phyloP scores from a whole-genome alignment of 2,113 vertebrate genomes.

The Astur gentilis region DNA sequence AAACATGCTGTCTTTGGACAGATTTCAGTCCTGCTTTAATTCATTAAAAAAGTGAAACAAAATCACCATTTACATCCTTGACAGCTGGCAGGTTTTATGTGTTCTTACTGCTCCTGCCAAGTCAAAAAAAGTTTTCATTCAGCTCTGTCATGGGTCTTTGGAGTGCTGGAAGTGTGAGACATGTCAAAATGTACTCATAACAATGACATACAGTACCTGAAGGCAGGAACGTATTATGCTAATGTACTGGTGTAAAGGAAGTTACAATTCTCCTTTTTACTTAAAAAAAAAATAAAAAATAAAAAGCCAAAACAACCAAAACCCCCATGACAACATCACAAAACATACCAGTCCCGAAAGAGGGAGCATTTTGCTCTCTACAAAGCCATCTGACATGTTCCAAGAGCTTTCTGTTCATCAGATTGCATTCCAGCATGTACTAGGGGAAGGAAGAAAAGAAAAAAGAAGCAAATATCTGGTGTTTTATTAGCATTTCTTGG shows the following conservation, averaged over 20 bases:
- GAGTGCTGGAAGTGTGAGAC: slow-evolving; percentile 67
- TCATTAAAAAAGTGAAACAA: slow-evolving; percentile 85
- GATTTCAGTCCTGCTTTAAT: slow-evolving; percentile 85
- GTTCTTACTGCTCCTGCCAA: slow-evolving; percentile 77
- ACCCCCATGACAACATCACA: background rate
- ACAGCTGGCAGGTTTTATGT: slow-evolving; percentile 84
- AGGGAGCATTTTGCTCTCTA: slow-evolving; percentile 1
- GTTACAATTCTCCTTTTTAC: slow-evolving; percentile 42
- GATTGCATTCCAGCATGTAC: background rate
- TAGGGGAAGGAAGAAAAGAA: background rate
- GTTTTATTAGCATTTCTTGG: background rate
- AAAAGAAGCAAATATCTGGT: background rate
- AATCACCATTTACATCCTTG: slow-evolving; percentile 85
- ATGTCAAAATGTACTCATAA: slow-evolving; percentile 68
- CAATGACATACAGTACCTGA: slow-evolving; percentile 66
- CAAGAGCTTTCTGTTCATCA: slow-evolving; percentile 18
- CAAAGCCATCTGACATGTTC: background rate
- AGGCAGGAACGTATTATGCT: slow-evolving; percentile 62
- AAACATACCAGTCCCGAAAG: background rate
- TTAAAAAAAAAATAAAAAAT: background rate
- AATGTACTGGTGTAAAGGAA: slow-evolving; percentile 62
- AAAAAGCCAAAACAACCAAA: background rate
- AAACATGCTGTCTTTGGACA: slow-evolving; percentile 89
- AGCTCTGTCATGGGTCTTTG: slow-evolving; percentile 77
- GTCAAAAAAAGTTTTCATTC: slow-evolving; percentile 68